phyloP scores from a whole-genome alignment of 2,797 vertebrate species.

The Momotus momota region DNA sequence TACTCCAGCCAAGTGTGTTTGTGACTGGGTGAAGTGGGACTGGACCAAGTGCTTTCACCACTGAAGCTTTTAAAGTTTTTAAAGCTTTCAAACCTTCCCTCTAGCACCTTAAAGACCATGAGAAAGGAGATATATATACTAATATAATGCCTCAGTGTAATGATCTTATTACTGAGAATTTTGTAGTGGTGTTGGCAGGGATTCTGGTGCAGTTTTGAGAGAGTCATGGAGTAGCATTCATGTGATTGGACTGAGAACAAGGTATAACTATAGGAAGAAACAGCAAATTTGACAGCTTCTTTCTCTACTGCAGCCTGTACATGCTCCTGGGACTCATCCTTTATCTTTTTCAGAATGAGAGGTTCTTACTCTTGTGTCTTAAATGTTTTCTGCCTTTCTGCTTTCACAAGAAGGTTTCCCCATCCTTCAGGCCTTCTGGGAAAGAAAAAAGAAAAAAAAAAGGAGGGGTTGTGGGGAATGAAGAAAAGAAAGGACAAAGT shows the following conservation, averaged over 20 bases:
- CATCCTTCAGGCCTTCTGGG: no score
- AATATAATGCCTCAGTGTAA: neutral
- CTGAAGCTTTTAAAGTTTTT: neutral
- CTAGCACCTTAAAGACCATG: neutral
- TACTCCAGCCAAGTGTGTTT: neutral
- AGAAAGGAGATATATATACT: neutral
- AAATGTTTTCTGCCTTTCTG: neutral
- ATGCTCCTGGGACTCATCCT: neutral
- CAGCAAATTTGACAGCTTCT: neutral
- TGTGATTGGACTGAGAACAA: rapidly evolving
- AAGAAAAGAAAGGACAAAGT: neutral
- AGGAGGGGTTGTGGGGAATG: no score
- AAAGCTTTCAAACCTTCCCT: neutral
- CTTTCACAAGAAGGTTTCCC: neutral
- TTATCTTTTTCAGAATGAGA: neutral
- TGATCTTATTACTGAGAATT: neutral
- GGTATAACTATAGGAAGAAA: neutral
- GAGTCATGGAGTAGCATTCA: neutral
- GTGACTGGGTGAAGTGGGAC: neutral
- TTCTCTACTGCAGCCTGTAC: neutral
- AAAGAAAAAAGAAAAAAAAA: neutral
- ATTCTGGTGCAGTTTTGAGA: neutral
- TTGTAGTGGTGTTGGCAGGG: neutral
- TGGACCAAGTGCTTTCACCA: neutral
- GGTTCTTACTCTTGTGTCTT: neutral